Evolutionary conservation across 1,140 invertebrate genomes (phyloP).

Genomic region (Adelges cooleyi): DNA sequence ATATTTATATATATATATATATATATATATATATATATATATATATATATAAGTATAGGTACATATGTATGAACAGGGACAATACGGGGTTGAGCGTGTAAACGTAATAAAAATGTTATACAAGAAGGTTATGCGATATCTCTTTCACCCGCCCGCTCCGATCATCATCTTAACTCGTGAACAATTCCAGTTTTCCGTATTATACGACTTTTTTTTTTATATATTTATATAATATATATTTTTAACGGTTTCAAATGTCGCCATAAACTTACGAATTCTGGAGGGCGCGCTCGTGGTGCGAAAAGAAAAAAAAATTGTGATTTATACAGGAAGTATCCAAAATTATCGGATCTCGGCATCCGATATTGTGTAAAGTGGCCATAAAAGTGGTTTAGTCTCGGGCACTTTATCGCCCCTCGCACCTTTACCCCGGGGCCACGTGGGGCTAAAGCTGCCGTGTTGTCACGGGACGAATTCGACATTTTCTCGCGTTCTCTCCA

Average conservation of each 20-base stretch:
- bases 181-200: background rate
- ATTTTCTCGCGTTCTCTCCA: no score
- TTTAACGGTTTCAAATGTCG: constrained; percentile 23
- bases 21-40: background rate
- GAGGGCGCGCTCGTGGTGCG: no score
- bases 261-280: constrained; percentile 16
- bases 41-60: no score
- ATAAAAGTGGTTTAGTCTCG: constrained; percentile 19
- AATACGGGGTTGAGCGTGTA: no score
- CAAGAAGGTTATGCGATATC: background rate
- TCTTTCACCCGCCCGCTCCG: background rate
- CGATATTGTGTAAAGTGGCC: constrained; percentile 24
- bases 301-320: constrained; percentile 19
- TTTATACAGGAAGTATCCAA: constrained; percentile 26
- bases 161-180: background rate
- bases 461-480: no score
- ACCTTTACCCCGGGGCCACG: background rate
- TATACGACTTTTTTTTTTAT: background rate
- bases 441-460: background rate
- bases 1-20: no score
- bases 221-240: no score
- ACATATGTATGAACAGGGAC: no score
- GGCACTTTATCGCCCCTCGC: background rate
- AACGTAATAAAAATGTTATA: constrained; percentile 24
- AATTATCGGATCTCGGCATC: constrained; percentile 22